Percentiles rank a stretch among this genome's conserved stretches.
These are phyloP conservation scores for Eucidaris tribuloides DNA, from an alignment of 35 echinoderm and acorn worm species.

Conservation along the genomic window DNA sequence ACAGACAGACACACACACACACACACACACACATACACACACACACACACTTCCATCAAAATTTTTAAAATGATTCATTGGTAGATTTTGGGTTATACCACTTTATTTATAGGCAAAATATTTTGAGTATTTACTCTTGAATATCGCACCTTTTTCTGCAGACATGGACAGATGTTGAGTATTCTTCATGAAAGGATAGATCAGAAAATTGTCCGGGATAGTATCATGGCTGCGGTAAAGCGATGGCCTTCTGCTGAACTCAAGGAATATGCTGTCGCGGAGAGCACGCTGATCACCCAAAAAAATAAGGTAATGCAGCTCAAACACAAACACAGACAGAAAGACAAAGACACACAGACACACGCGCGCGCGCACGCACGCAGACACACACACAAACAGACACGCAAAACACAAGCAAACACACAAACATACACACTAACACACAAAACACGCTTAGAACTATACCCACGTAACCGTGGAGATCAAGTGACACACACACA, in stretches of 20 bases:
- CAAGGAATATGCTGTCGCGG: not conserved
- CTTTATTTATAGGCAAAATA: not conserved
- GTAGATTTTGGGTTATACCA: not conserved
- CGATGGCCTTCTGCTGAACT: not conserved
- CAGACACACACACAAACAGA: too few species aligned
- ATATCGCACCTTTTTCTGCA: not conserved
- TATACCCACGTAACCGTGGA: too few species aligned
- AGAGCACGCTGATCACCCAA: not conserved
- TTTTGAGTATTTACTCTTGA: not conserved
- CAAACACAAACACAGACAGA: too few species aligned
- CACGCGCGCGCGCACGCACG: too few species aligned
- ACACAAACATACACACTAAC: too few species aligned
- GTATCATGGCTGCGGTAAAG: not conserved
- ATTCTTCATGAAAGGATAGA: not conserved
- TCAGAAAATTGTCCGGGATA: not conserved
- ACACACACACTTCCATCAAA: not conserved
- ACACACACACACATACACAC: not conserved
- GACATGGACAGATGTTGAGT: conserved; percentile 2
- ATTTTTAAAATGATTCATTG: not conserved
- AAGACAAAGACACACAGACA: too few species aligned
- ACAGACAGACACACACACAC: not conserved
- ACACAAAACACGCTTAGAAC: too few species aligned
- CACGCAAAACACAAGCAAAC: too few species aligned
- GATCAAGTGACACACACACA: too few species aligned
- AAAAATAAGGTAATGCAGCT: too few species aligned